Evolutionary conservation across 92 coral and sea anemone species (phyloP).

Genomic region (Porites rus): DNA sequence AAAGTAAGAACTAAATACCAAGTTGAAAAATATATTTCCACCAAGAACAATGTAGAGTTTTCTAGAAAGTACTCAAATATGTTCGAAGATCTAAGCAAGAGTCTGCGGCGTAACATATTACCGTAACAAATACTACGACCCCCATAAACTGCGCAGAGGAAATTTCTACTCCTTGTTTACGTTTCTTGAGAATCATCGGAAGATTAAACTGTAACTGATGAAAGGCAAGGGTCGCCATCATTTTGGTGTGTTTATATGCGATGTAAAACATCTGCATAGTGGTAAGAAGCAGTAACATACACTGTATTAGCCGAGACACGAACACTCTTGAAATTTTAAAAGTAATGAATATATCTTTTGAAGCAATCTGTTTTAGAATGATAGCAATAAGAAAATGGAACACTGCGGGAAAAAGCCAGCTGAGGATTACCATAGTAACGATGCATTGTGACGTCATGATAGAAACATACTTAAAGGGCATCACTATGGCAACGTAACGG

Average conservation of each 20-base stretch:
- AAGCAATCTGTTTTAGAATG: background rate
- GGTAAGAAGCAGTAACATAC: conserved; percentile 8
- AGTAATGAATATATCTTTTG: background rate
- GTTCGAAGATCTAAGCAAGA: too few species aligned
- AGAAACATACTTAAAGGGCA: conserved; percentile 30
- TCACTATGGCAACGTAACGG: conserved; percentile 31
- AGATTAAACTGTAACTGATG: background rate
- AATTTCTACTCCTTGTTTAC: too few species aligned
- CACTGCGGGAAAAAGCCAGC: conserved; percentile 6
- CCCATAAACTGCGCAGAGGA: too few species aligned
- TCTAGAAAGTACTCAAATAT: background rate
- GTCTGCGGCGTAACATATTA: too few species aligned
- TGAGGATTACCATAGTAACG: conserved; percentile 19
- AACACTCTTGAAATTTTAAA: background rate
- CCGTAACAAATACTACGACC: too few species aligned
- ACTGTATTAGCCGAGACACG: background rate
- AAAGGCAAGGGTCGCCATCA: background rate
- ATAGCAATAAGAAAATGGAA: background rate
- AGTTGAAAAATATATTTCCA: too few species aligned
- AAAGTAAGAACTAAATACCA: too few species aligned
- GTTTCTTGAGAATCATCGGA: too few species aligned
- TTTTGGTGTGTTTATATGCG: conserved; percentile 21
- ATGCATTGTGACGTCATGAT: background rate
- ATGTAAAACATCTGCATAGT: conserved; percentile 9
- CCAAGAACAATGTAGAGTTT: background rate